Base-by-base conservation (phyloP, 2,797 vertebrate genomes). In the Bradypodion pumilum region DNA sequence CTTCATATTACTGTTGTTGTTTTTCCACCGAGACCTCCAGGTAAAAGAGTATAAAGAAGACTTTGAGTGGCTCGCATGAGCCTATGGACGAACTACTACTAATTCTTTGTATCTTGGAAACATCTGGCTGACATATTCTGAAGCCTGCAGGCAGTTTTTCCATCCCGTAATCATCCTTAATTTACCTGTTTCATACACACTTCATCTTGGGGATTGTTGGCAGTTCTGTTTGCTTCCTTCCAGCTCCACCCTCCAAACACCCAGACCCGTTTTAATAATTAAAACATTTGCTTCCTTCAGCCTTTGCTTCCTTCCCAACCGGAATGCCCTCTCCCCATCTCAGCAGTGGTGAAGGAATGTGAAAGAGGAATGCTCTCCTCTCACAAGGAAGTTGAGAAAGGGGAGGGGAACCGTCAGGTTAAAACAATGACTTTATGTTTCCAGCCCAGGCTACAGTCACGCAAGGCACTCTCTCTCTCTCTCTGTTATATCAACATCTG, bases 371-470 rank as follows among this genome's bases (percentile, higher is more conserved):
- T 97, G 97, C 94, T 83, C 95, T 89, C 93, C 94, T 96, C 95
- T 96, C 95, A 92, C 95, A 93, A 95, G 96, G 95, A 97, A 96
- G 88, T 74, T 1, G 5, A 73, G 25, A 32, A 52, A 69, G 70
- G 86, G 83, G 72, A 79, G 94, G 93, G 82, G 92, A n/a, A 29
- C 87, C 95, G 96, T 95, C 94, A 91, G 93, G 89, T 44, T 92
- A 95, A 96, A 94, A 96, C 96, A 95, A 95, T 93, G 95, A 95
- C 95, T 96, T 96, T 95, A 96, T 96, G 96, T 97, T 96, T 95
- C 93, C 94, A 93, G 95, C 93, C 90, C 89, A 21, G 88, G 91
- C 93, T 91, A 93, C 89, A 96, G 96, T 96, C 96, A 97, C 94
- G 96, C 96, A 96, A 96, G 78, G 92, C 94, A n/a, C n/a, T n/a